Percentiles rank a stretch among this genome's conserved stretches.
Conservation (phyloP, 2,797 vertebrate genomes). For the Tarsius wallacei region DNA sequence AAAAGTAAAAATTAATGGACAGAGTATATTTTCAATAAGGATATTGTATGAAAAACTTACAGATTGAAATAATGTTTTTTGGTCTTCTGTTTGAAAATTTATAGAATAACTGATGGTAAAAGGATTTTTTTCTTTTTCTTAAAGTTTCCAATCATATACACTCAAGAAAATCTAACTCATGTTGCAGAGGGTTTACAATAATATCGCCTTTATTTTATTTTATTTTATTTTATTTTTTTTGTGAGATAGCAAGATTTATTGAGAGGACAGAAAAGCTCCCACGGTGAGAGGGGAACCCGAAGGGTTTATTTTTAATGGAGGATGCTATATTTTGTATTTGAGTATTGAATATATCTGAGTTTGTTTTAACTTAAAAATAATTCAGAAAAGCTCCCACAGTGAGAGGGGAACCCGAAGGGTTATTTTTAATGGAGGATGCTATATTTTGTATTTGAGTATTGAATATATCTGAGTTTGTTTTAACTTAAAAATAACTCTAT, state of each 20-base stretch:
- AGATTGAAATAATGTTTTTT: background rate
- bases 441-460: background rate
- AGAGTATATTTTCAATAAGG: background rate
- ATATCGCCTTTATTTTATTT: background rate
- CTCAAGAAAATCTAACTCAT: background rate
- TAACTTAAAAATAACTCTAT: background rate
- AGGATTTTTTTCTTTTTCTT: background rate
- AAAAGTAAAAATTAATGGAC: background rate
- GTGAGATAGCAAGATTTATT: too few species aligned
- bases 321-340: background rate
- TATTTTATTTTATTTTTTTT: too few species aligned
- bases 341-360: background rate
- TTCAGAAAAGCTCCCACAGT: too few species aligned
- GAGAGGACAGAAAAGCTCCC: too few species aligned
- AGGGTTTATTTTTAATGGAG: background rate
- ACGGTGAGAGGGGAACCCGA: too few species aligned
- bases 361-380: slow-evolving; percentile 37
- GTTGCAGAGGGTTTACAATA: background rate
- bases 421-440: background rate
- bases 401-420: too few species aligned
- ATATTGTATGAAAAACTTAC: background rate
- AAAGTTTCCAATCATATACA: background rate
- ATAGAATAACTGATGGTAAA: background rate
- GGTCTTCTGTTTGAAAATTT: background rate
- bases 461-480: background rate